A percentile compares a stretch with the other conserved stretches of the same genome.
Evolutionary conservation across 2,113 vertebrate genomes (phyloP).

Genomic region (Bettongia penicillata): DNA sequence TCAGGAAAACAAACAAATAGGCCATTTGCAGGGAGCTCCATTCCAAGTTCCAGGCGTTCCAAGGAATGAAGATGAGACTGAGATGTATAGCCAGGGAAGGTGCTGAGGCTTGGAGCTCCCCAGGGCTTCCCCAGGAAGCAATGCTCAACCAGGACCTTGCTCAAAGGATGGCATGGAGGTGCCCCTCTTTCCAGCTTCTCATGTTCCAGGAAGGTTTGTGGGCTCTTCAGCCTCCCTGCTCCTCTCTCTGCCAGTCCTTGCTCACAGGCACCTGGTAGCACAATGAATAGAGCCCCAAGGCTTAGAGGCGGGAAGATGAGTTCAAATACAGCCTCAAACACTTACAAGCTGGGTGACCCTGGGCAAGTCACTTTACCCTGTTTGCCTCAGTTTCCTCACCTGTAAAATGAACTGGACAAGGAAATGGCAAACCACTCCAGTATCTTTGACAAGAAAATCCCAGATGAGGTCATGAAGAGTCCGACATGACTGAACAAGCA

Average conservation of each 20-base stretch:
- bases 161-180: not conserved
- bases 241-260: not conserved
- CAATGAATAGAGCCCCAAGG: not conserved
- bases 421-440: too few species aligned
- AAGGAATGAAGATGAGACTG: not conserved
- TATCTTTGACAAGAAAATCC: too few species aligned
- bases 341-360: too few species aligned
- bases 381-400: too few species aligned
- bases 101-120: not conserved
- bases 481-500: too few species aligned
- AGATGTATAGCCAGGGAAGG: not conserved
- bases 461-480: too few species aligned
- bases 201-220: not conserved
- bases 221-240: not conserved
- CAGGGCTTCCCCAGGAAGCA: not conserved
- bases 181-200: not conserved
- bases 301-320: not conserved
- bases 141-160: not conserved
- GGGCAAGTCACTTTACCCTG: too few species aligned
- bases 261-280: not conserved
- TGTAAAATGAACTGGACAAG: too few species aligned
- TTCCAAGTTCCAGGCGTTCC: not conserved
- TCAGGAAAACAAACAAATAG: not conserved
- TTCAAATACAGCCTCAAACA: not conserved
- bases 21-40: constrained; percentile 1